Evolutionary conservation across 2,797 vertebrate species (phyloP).

Genomic region (Pantherophis vulpinus): DNA sequence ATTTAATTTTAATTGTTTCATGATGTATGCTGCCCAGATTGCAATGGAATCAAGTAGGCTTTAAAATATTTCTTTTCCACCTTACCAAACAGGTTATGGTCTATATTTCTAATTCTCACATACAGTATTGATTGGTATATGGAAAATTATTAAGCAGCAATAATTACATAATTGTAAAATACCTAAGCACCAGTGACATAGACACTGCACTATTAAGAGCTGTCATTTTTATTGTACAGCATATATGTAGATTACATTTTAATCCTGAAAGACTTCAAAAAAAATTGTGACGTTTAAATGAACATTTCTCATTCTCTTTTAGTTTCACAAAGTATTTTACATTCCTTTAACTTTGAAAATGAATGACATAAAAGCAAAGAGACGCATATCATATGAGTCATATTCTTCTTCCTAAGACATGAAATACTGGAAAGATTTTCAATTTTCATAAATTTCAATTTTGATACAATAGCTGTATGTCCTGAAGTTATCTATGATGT

Average conservation of each 20-base stretch:
- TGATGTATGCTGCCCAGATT: neutral
- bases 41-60: neutral
- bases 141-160: neutral
- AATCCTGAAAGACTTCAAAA: neutral
- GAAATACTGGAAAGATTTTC: neutral
- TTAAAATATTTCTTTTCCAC: neutral
- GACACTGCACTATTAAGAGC: neutral
- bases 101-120: neutral
- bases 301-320: conserved; percentile 20
- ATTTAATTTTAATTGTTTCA: neutral
- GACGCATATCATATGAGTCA: conserved; percentile 6
- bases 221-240: neutral
- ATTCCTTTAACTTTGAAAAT: conserved; percentile 29
- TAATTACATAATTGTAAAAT: neutral
- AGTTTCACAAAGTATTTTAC: conserved; percentile 10
- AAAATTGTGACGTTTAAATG: conserved; percentile 15
- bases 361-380: neutral
- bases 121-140: neutral
- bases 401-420: conserved; percentile 28
- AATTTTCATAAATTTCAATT: conserved; percentile 43
- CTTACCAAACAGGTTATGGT: neutral
- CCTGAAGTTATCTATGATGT: conserved; percentile 55
- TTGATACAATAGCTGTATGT: conserved; percentile 40
- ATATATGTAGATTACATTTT: neutral
- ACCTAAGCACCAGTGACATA: neutral